phyloP scores from a whole-genome alignment of 1,140 invertebrate genomes.

The Atta colombica region DNA sequence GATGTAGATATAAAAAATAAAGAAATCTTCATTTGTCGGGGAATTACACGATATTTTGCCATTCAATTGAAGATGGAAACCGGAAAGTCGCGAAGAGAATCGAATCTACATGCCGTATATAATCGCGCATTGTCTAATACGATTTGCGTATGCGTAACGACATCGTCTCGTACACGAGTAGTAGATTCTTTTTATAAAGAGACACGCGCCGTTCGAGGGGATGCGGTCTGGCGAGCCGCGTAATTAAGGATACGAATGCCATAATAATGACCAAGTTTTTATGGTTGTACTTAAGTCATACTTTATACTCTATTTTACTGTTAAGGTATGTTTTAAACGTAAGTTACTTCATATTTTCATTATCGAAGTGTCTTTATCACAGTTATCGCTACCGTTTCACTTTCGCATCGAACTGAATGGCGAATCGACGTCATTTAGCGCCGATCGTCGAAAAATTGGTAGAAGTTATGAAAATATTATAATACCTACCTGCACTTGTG shows the following conservation, averaged over 20 bases:
- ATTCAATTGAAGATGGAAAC: not conserved
- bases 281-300: slow-evolving; percentile 87
- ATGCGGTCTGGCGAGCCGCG: slow-evolving; percentile 58
- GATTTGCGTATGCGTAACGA: slow-evolving; percentile 1
- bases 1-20: not conserved
- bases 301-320: slow-evolving; percentile 80
- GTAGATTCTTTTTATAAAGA: slow-evolving; percentile 49
- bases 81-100: slow-evolving; percentile 26
- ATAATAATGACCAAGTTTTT: slow-evolving; percentile 86
- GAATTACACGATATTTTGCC: not conserved
- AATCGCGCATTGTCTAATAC: slow-evolving; percentile 32
- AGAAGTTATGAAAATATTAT: slow-evolving; percentile 28
- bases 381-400: slow-evolving; percentile 57
- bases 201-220: slow-evolving; percentile 61
- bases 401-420: slow-evolving; percentile 9
- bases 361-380: slow-evolving; percentile 71
- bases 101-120: slow-evolving; percentile 24
- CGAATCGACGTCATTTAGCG: slow-evolving; percentile 18
- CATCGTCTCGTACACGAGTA: slow-evolving; percentile 55
- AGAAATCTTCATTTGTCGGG: slow-evolving; percentile 10
- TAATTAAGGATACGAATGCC: slow-evolving; percentile 85
- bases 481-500: slow-evolving; percentile 61
- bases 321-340: slow-evolving; percentile 77
- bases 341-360: slow-evolving; percentile 78
- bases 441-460: slow-evolving; percentile 6